Percentiles rank a stretch among this genome's conserved stretches.
Evolutionary conservation across 2,888 invertebrate species (phyloP).

Genomic region (Cyclophora albipunctata): DNA sequence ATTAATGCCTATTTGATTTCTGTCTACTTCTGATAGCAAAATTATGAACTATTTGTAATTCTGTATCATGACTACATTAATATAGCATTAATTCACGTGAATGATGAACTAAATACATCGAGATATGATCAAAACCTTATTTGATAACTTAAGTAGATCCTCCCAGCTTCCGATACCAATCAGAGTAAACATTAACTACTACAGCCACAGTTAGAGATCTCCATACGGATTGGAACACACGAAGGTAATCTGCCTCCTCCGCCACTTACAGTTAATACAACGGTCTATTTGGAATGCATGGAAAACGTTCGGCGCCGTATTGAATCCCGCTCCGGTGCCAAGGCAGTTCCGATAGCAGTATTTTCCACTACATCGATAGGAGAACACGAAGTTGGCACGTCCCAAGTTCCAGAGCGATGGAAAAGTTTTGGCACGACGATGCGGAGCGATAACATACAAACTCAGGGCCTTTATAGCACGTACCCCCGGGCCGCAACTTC

Average conservation of each 20-base stretch:
- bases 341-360: slow-evolving; percentile 21
- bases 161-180: not conserved
- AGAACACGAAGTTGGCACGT: slow-evolving; percentile 25
- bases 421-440: slow-evolving; percentile 25
- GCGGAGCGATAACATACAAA: slow-evolving; percentile 25
- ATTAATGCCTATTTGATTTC: too few species aligned
- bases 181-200: not conserved
- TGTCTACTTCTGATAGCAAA: too few species aligned
- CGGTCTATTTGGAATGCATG: slow-evolving; percentile 23
- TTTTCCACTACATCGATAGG: slow-evolving; percentile 28
- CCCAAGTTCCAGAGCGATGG: slow-evolving; percentile 23
- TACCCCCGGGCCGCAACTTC: slow-evolving; percentile 14
- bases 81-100: too few species aligned
- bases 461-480: slow-evolving; percentile 20
- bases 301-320: slow-evolving; percentile 24
- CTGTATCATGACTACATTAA: not conserved
- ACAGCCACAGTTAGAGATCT: not conserved
- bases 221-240: too few species aligned
- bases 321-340: slow-evolving; percentile 23
- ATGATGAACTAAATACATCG: not conserved
- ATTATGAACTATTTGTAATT: too few species aligned
- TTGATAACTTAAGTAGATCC: not conserved
- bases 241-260: too few species aligned
- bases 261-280: slow-evolving; percentile 1
- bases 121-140: not conserved